A percentile compares a stretch with the other conserved stretches of the same genome.
These are phyloP conservation scores for Crossaster papposus DNA, from an alignment of 53 echinoderm and acorn worm species.

Conservation along the genomic window DNA sequence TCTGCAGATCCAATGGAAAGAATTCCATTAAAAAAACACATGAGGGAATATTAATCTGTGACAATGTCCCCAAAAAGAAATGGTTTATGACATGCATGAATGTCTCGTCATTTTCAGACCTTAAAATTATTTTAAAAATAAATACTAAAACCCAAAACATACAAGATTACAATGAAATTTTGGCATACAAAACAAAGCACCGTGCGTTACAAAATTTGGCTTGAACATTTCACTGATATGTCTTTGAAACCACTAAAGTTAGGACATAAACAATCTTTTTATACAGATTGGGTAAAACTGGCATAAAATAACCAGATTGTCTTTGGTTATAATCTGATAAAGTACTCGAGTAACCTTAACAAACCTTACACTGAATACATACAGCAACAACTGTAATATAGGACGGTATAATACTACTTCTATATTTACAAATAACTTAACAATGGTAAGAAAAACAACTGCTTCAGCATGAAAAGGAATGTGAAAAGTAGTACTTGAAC, in stretches of 20 bases:
- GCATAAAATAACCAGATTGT: constrained; percentile 23
- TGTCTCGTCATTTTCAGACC: too few species aligned
- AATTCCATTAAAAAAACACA: too few species aligned
- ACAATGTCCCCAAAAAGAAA: too few species aligned
- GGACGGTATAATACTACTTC: constrained; percentile 22
- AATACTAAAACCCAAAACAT: neutral
- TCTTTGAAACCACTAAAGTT: neutral
- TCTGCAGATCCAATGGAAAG: neutral
- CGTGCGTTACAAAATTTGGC: neutral
- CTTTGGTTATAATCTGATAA: neutral
- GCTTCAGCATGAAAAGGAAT: neutral
- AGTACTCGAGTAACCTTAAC: neutral
- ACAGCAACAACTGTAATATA: neutral
- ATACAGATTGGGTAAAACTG: constrained; percentile 4
- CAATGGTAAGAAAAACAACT: neutral
- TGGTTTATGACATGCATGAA: too few species aligned
- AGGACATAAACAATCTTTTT: neutral
- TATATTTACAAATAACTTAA: constrained; percentile 51
- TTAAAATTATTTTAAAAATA: neutral
- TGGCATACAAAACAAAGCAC: constrained; percentile 17
- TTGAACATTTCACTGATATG: neutral
- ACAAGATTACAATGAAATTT: neutral
- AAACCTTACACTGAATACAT: neutral
- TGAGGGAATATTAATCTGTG: too few species aligned
- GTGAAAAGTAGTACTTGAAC: neutral